Conservation (phyloP, 2,888 invertebrate genomes). For the Diaprepes abbreviatus region DNA sequence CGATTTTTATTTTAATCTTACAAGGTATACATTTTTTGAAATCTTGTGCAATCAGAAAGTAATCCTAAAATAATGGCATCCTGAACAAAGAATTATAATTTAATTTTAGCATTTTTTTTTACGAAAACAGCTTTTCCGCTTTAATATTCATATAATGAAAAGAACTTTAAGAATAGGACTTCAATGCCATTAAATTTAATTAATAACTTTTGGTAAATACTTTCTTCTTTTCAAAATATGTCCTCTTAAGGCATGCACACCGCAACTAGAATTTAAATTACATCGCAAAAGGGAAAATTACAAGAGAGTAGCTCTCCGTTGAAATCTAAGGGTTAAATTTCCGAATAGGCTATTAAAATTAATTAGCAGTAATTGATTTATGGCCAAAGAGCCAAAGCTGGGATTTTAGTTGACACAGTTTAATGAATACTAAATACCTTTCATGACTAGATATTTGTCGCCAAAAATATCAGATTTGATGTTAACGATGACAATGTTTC, state of each 20-base stretch:
- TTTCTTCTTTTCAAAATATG: neutral
- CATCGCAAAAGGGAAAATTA: constrained; percentile 13
- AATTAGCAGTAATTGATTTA: constrained; percentile 32
- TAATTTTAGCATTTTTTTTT: too few species aligned
- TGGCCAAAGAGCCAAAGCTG: constrained; percentile 4
- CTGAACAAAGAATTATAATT: too few species aligned
- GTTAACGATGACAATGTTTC: too few species aligned
- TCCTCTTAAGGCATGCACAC: neutral
- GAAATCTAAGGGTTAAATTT: constrained; percentile 21
- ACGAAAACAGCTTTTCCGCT: too few species aligned
- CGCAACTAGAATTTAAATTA: neutral
- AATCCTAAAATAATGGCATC: too few species aligned
- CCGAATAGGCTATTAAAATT: constrained; percentile 20
- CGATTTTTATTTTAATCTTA: too few species aligned
- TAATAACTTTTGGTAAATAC: neutral
- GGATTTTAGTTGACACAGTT: constrained; percentile 26
- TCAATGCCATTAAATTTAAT: too few species aligned
- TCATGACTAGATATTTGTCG: neutral
- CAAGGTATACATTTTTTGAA: too few species aligned
- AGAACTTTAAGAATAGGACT: too few species aligned
- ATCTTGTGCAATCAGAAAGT: too few species aligned
- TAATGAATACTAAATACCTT: constrained; percentile 34
- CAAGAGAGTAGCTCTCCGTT: neutral
- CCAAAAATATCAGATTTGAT: too few species aligned
- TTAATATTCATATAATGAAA: too few species aligned